phyloP scores from a whole-genome alignment of 2,113 vertebrate genomes.

The Dicentrarchus labrax region DNA sequence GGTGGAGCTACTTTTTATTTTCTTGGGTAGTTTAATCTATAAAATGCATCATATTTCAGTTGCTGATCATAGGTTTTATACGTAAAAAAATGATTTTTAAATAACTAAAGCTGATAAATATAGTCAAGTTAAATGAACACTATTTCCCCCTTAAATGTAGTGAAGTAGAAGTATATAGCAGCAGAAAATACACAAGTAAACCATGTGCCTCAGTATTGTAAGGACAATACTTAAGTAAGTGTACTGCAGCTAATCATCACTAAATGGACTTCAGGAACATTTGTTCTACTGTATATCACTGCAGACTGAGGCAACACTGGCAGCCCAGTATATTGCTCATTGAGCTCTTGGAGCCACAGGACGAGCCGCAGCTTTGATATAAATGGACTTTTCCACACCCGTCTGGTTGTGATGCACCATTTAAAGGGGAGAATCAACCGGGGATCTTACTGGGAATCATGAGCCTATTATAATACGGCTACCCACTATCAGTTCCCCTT shows the following conservation, averaged over 20 bases:
- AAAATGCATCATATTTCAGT: background rate
- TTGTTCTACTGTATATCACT: background rate
- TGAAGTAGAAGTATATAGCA: background rate
- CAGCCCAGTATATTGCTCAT: background rate
- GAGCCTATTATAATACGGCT: conserved; percentile 48
- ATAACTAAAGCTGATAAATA: background rate
- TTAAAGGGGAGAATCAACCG: conserved; percentile 44
- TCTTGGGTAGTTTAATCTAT: background rate
- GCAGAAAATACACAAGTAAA: background rate
- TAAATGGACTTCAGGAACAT: background rate
- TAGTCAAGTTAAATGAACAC: background rate
- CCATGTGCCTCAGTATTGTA: background rate
- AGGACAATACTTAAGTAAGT: background rate
- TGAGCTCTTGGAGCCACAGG: conserved; percentile 24
- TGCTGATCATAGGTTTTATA: background rate
- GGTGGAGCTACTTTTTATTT: background rate
- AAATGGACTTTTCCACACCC: conserved; percentile 42
- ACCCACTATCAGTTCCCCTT: background rate
- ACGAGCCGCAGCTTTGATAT: conserved; percentile 45
- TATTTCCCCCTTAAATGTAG: background rate
- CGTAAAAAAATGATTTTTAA: background rate
- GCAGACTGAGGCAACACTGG: conserved; percentile 14
- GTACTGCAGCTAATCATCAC: background rate
- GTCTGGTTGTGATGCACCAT: conserved; percentile 34
- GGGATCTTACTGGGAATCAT: conserved; percentile 40